Percentiles rank a stretch among this genome's conserved stretches.
Evolutionary conservation across 2,888 invertebrate species (phyloP).

Genomic region (Noctua pronuba): DNA sequence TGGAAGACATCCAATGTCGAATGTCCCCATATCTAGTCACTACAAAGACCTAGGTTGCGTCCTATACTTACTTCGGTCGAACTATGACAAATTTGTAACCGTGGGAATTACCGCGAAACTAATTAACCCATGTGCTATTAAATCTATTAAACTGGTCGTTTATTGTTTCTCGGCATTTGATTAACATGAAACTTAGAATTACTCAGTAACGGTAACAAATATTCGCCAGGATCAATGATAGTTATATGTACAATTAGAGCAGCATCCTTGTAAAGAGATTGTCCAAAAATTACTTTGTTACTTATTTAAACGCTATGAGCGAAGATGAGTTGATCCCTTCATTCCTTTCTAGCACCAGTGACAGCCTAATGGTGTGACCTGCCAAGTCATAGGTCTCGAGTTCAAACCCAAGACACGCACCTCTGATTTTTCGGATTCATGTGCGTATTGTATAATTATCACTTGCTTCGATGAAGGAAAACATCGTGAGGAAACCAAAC

Average conservation of each 20-base stretch:
- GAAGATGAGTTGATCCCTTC: not conserved
- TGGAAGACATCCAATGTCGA: conserved; percentile 48
- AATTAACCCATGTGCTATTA: conserved; percentile 2
- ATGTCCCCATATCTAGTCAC: conserved; percentile 1
- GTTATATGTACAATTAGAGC: not conserved
- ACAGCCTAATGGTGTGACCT: not conserved
- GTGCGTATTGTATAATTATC: not conserved
- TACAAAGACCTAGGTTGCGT: not conserved
- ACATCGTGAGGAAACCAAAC: not conserved
- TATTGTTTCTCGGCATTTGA: conserved; percentile 28
- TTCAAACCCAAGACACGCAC: not conserved
- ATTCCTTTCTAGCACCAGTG: not conserved
- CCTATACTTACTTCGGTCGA: not conserved
- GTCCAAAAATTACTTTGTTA: not conserved
- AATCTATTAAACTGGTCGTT: not conserved
- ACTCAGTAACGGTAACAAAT: not conserved
- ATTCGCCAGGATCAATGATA: not conserved
- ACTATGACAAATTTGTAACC: conserved; percentile 39
- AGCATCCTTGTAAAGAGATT: not conserved
- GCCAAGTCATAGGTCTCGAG: not conserved
- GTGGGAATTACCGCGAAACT: conserved; percentile 37
- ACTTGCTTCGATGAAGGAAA: not conserved
- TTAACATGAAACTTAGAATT: conserved; percentile 3
- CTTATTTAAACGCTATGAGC: not conserved
- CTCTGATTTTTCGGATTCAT: not conserved